Conservation (phyloP, 2,888 invertebrate species). For the Adelphocoris suturalis region DNA sequence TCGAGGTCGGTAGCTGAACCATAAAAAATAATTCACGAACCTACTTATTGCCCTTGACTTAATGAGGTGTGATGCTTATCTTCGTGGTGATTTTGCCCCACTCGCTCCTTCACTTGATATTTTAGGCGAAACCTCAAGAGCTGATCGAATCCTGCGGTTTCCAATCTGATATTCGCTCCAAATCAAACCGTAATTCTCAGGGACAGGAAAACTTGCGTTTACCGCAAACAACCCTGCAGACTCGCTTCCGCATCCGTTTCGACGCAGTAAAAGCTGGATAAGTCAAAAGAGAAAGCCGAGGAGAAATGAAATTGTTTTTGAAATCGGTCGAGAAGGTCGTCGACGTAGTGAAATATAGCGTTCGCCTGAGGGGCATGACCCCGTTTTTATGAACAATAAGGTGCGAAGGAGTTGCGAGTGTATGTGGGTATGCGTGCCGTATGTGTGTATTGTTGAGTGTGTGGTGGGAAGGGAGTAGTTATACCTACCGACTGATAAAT, state of each 20-base stretch:
- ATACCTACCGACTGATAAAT: slow-evolving; percentile 20
- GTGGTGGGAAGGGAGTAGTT: neutral
- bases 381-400: slow-evolving; percentile 12
- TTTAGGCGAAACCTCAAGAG: neutral
- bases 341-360: neutral
- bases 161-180: no score
- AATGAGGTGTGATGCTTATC: no score
- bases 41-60: no score
- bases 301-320: neutral
- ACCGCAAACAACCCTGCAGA: neutral
- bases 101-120: no score
- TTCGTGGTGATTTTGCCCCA: no score
- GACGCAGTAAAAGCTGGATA: neutral
- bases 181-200: neutral
- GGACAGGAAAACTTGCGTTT: neutral
- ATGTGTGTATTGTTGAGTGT: neutral
- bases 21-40: no score
- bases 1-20: no score
- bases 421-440: neutral
- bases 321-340: slow-evolving; percentile 7
- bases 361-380: slow-evolving; percentile 19
- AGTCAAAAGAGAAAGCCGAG: neutral
- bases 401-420: neutral
- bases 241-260: neutral
- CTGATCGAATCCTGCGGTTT: neutral